These are phyloP conservation scores for Crypturellus undulatus DNA, from an alignment of 2,113 vertebrate genomes.

Conservation along the genomic window DNA sequence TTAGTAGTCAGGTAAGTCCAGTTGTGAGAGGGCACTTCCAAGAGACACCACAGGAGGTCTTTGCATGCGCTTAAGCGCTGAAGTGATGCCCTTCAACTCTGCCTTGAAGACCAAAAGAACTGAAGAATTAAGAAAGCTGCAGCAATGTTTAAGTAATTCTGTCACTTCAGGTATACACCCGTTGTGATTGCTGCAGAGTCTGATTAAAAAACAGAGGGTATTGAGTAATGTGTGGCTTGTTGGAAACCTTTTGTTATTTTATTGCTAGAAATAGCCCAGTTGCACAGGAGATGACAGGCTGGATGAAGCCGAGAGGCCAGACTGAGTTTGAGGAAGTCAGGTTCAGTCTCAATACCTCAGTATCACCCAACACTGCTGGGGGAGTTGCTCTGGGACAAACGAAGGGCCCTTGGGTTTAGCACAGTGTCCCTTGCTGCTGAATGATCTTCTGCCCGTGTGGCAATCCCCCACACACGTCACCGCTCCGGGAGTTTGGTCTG, in stretches of 20 bases:
- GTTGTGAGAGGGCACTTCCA: constrained; percentile 16
- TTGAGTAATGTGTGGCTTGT: neutral
- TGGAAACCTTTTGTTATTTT: neutral
- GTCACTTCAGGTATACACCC: neutral
- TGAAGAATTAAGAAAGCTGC: neutral
- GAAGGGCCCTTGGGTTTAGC: neutral
- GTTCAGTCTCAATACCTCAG: neutral
- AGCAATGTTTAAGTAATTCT: neutral
- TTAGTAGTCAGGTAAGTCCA: neutral
- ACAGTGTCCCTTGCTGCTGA: neutral
- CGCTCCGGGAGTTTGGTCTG: neutral
- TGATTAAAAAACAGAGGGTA: neutral
- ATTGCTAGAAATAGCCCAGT: neutral
- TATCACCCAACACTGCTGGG: neutral
- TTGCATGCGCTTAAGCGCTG: neutral
- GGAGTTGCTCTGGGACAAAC: neutral
- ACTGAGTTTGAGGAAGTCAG: neutral
- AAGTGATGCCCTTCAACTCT: neutral
- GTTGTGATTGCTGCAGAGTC: neutral
- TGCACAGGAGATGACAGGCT: neutral
- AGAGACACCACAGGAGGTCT: neutral
- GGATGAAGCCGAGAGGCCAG: neutral
- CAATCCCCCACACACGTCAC: neutral
- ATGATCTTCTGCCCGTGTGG: neutral
- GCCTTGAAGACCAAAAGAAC: neutral